These are phyloP conservation scores for Amphiprion percula DNA, from an alignment of 2,113 vertebrate genomes.

Conservation along the genomic window DNA sequence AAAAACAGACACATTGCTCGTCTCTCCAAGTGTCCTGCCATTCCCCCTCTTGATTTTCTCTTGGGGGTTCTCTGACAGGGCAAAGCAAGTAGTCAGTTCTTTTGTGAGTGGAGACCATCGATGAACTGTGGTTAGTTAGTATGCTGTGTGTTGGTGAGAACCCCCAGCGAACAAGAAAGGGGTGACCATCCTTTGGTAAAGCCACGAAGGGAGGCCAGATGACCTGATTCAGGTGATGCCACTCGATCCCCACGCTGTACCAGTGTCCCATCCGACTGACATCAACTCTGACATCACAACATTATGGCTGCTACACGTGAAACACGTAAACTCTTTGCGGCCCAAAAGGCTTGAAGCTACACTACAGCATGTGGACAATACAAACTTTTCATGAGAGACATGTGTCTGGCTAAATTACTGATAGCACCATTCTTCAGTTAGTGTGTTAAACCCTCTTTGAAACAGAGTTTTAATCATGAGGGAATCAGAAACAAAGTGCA, in stretches of 20 bases:
- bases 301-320: constrained; percentile 79
- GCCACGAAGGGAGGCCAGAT: constrained; percentile 49
- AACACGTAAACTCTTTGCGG: constrained; percentile 49
- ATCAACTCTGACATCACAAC: constrained; percentile 79
- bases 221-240: constrained; percentile 70
- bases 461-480: constrained; percentile 26
- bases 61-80: not conserved
- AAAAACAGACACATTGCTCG: constrained; percentile 44
- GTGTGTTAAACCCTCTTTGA: constrained; percentile 37
- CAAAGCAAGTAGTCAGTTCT: constrained; percentile 1
- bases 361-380: constrained; percentile 69
- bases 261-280: constrained; percentile 64
- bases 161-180: constrained; percentile 24
- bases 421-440: constrained; percentile 82
- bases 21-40: constrained; percentile 15
- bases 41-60: constrained; percentile 8
- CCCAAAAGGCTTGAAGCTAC: constrained; percentile 61
- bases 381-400: constrained; percentile 55
- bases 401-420: constrained; percentile 59
- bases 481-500: constrained; percentile 77
- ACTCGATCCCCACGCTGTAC: constrained; percentile 26
- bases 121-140: not conserved
- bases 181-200: constrained; percentile 75
- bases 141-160: constrained; percentile 39
- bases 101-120: constrained; percentile 19